phyloP scores from a whole-genome alignment of 2,113 vertebrate species.

The Hippocampus zosterae region DNA sequence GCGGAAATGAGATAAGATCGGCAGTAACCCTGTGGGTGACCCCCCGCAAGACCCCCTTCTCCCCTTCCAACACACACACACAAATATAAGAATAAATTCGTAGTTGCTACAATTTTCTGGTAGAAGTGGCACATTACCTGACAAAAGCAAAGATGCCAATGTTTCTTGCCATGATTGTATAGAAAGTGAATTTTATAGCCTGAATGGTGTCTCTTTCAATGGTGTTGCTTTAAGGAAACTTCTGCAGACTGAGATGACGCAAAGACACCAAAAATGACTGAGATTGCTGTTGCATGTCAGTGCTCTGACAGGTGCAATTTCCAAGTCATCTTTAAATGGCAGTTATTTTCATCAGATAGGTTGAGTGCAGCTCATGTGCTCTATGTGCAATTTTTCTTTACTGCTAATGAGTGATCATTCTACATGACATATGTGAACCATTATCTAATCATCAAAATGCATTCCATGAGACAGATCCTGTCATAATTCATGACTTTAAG shows the following conservation, averaged over 20 bases:
- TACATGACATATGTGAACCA: neutral
- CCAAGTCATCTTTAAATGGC: neutral
- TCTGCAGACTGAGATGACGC: neutral
- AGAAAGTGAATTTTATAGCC: no score
- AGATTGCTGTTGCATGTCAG: neutral
- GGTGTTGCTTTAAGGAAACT: no score
- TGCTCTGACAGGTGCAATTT: neutral
- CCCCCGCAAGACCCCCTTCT: neutral
- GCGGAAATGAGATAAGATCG: constrained; percentile 21
- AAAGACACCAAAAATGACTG: neutral
- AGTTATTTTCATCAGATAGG: neutral
- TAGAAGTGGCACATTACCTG: no score
- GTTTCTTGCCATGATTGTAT: no score
- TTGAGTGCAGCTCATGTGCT: no score
- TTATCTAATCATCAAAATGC: no score
- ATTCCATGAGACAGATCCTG: neutral
- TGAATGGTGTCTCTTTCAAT: no score
- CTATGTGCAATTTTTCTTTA: neutral
- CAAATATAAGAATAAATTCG: no score
- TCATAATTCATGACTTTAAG: constrained; percentile 15
- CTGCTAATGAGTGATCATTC: neutral
- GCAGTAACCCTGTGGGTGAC: neutral
- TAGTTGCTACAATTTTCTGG: no score
- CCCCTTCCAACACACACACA: no score
- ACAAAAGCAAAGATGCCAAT: no score